Percentiles rank a stretch among this genome's conserved stretches.
Evolutionary conservation across 1,140 invertebrate genomes (phyloP).

Genomic region (Cepaea nemoralis): DNA sequence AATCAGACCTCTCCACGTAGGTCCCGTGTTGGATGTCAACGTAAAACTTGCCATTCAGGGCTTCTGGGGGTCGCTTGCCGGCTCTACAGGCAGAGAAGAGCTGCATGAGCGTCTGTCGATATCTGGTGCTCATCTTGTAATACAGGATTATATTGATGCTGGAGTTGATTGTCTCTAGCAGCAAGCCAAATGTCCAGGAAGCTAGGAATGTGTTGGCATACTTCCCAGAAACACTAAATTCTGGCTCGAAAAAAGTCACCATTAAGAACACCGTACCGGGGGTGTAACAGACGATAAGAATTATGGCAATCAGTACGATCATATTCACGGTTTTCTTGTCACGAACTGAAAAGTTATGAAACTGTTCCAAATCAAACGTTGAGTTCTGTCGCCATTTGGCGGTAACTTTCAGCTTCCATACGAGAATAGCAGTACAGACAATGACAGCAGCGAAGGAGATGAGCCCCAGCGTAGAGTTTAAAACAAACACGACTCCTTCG

Average conservation of each 20-base stretch:
- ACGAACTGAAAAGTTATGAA: not conserved
- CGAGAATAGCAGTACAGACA: conserved; percentile 13
- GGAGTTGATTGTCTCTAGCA: conserved; percentile 7
- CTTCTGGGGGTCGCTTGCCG: not conserved
- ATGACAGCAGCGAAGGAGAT: conserved; percentile 1
- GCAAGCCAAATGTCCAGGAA: not conserved
- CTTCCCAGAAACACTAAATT: not conserved
- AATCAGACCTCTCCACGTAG: not conserved
- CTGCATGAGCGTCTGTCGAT: not conserved
- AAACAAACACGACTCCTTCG: not conserved
- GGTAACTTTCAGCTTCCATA: conserved; percentile 3
- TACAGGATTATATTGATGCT: conserved; percentile 19
- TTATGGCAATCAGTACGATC: conserved; percentile 2
- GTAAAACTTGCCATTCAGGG: not conserved
- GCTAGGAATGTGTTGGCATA: conserved; percentile 6
- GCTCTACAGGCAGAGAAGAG: not conserved
- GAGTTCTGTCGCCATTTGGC: not conserved
- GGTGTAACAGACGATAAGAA: conserved; percentile 1
- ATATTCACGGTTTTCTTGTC: conserved; percentile 22
- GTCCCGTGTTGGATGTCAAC: not conserved
- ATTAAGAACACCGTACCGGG: not conserved
- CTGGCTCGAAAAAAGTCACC: not conserved
- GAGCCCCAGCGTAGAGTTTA: not conserved
- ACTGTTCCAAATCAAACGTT: not conserved
- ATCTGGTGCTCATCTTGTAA: conserved; percentile 19